Percentiles rank a stretch among this genome's conserved stretches.
These are phyloP conservation scores for Apodemus sylvaticus DNA, from an alignment of 2,113 vertebrate genomes.

Conservation along the genomic window DNA sequence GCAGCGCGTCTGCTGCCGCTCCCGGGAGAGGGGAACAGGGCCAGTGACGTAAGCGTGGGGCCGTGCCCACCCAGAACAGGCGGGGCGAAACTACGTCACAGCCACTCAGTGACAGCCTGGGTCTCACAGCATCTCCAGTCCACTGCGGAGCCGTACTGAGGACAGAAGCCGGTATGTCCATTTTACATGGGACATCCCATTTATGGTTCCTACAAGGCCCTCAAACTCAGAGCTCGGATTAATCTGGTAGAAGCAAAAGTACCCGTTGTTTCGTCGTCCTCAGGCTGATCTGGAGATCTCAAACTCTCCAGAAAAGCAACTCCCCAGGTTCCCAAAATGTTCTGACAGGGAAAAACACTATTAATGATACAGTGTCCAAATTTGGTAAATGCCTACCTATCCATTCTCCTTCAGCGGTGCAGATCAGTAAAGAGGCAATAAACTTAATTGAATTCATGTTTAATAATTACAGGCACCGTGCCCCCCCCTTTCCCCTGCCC, in stretches of 20 bases:
- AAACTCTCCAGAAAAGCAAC: background rate
- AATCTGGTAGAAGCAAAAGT: too few relatives aligned
- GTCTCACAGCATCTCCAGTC: background rate
- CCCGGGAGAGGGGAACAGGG: slow-evolving; percentile 76
- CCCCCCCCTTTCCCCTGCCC: slow-evolving; percentile 81
- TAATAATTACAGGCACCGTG: slow-evolving; percentile 84
- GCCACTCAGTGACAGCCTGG: background rate
- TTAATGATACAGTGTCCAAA: background rate
- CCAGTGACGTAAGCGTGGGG: slow-evolving; percentile 65
- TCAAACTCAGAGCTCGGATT: background rate
- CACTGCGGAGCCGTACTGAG: too few relatives aligned
- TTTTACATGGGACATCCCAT: background rate
- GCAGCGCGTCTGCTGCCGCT: slow-evolving; percentile 74
- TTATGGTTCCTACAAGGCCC: background rate
- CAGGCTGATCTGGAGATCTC: background rate
- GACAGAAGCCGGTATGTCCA: too few relatives aligned
- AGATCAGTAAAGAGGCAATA: slow-evolving; percentile 67
- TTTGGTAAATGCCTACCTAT: slow-evolving; percentile 45
- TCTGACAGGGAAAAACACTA: background rate
- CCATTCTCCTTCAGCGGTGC: slow-evolving; percentile 13
- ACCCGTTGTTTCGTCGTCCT: background rate
- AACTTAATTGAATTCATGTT: slow-evolving; percentile 83
- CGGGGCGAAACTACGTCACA: slow-evolving; percentile 57
- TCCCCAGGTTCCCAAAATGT: background rate
- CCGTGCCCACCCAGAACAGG: slow-evolving; percentile 61